Conservation (phyloP, 2,113 vertebrate species). For the Struthidea cinerea region DNA sequence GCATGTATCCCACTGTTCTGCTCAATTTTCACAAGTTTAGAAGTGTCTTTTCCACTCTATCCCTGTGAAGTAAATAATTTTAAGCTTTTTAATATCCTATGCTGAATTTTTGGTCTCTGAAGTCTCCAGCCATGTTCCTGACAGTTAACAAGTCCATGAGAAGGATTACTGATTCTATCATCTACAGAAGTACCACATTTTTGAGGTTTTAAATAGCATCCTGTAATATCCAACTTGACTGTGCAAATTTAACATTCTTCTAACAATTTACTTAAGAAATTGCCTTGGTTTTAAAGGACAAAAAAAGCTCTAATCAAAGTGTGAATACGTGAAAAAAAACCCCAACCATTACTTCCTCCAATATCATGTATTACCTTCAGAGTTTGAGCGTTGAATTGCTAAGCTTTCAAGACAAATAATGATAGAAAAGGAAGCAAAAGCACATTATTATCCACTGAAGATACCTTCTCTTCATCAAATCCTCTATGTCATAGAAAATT, state of each 20-base stretch:
- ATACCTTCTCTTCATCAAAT: neutral
- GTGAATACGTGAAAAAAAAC: neutral
- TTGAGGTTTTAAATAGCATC: neutral
- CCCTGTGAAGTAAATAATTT: neutral
- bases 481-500: neutral
- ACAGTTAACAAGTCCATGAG: neutral
- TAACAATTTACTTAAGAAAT: neutral
- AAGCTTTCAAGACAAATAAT: neutral
- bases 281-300: neutral
- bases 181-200: neutral
- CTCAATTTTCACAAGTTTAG: neutral
- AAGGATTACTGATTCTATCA: neutral
- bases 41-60: neutral
- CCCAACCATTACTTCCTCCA: neutral
- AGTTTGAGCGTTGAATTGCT: neutral
- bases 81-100: neutral
- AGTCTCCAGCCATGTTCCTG: neutral
- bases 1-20: rapidly evolving
- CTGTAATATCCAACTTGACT: neutral
- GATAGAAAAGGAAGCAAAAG: neutral
- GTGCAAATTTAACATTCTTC: neutral
- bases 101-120: neutral
- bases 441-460: neutral
- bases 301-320: neutral
- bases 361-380: neutral